A percentile compares a stretch with the other conserved stretches of the same genome.
These are phyloP conservation scores for Acanthornis magna DNA, from an alignment of 2,797 vertebrate species.

Conservation along the genomic window DNA sequence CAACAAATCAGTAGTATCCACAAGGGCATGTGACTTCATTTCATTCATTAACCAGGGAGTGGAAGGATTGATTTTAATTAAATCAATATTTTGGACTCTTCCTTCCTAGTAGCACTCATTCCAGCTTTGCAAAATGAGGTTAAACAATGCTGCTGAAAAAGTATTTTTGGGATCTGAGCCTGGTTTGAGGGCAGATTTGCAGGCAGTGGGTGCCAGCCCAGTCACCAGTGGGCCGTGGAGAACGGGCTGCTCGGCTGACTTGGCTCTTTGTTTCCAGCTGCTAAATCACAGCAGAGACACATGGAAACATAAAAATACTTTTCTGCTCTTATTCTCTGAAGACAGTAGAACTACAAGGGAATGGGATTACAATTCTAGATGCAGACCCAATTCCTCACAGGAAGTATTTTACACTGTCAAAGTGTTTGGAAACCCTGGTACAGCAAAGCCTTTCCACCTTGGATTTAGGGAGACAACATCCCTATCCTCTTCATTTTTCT, in stretches of 20 bases:
- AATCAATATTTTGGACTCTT: neutral
- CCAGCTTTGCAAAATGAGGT: neutral
- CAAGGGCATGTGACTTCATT: neutral
- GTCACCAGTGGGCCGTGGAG: neutral
- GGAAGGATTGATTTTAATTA: neutral
- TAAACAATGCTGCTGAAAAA: neutral
- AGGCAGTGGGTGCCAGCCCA: neutral
- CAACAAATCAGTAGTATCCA: neutral
- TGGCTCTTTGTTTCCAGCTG: conserved; percentile 8
- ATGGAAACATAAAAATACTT: neutral
- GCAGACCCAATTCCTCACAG: neutral
- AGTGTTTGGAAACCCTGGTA: neutral
- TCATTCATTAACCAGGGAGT: neutral
- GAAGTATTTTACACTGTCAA: neutral
- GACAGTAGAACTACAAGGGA: neutral
- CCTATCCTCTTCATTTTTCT: neutral
- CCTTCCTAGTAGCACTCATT: neutral
- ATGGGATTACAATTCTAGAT: neutral
- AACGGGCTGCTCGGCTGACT: neutral
- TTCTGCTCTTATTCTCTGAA: neutral
- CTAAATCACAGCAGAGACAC: neutral
- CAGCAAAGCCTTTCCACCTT: neutral
- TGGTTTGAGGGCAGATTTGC: neutral
- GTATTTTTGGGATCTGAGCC: neutral
- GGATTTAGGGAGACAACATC: neutral